Evolutionary conservation across 2,888 invertebrate genomes (phyloP).

Genomic region (Mesorhabditis belari): DNA sequence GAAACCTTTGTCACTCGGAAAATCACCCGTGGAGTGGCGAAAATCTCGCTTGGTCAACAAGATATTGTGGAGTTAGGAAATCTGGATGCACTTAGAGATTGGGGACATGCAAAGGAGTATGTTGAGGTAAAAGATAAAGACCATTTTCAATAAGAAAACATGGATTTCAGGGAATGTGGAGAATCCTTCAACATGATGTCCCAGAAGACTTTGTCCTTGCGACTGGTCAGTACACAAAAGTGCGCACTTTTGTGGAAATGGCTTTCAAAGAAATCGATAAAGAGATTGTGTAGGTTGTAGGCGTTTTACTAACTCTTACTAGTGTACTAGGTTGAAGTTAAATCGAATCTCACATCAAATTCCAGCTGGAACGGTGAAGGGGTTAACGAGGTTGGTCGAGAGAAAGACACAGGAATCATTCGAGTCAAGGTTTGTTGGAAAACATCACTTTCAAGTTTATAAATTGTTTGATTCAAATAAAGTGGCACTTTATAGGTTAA

Average conservation of each 20-base stretch:
- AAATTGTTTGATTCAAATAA: too few relatives aligned
- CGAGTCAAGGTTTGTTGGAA: constrained; percentile 84
- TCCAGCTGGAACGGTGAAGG: constrained; percentile 79
- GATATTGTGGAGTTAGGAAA: constrained; percentile 77
- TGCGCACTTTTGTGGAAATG: constrained; percentile 87
- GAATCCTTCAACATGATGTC: constrained; percentile 85
- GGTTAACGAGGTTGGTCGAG: constrained; percentile 72
- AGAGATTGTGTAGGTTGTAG: constrained; percentile 63
- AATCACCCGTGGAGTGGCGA: constrained; percentile 92
- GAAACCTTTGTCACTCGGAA: constrained; percentile 98
- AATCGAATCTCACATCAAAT: neutral
- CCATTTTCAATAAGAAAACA: neutral
- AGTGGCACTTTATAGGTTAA: neutral
- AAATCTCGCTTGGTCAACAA: constrained; percentile 81
- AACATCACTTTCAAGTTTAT: too few relatives aligned
- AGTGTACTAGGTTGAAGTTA: too few relatives aligned
- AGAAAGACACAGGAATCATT: constrained; percentile 67
- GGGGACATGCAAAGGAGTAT: constrained; percentile 67
- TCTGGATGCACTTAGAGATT: constrained; percentile 88
- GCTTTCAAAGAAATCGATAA: constrained; percentile 77
- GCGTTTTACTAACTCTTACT: too few relatives aligned
- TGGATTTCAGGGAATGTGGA: constrained; percentile 83
- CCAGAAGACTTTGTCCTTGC: constrained; percentile 96
- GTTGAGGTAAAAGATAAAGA: constrained; percentile 55
- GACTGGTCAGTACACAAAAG: constrained; percentile 87